phyloP scores from a whole-genome alignment of 2,113 vertebrate genomes.

The Oenanthe oenanthe region DNA sequence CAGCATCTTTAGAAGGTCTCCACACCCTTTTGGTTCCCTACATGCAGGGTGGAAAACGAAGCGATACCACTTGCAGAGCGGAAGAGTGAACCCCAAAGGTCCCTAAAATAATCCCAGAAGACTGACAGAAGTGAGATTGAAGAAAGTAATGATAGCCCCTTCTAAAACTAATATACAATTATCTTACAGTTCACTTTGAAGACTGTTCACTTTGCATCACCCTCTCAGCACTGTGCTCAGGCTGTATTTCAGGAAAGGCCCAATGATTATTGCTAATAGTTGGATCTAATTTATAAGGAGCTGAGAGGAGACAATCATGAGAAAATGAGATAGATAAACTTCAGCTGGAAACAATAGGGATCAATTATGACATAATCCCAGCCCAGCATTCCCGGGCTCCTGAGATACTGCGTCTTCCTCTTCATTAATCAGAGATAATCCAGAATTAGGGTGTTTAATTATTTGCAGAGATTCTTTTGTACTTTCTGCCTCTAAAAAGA shows the following conservation, averaged over 20 bases:
- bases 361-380: conserved; percentile 66
- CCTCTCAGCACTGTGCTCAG: not conserved
- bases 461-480: conserved; percentile 64
- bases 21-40: not conserved
- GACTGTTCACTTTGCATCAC: not conserved
- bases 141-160: not conserved
- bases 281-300: conserved; percentile 58
- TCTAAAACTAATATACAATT: not conserved
- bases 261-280: not conserved
- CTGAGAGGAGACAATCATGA: conserved; percentile 42
- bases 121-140: not conserved
- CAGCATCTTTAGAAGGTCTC: not conserved
- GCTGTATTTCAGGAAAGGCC: not conserved
- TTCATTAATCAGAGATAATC: conserved; percentile 69
- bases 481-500: conserved; percentile 48
- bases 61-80: not conserved
- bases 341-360: conserved; percentile 58
- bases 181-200: not conserved
- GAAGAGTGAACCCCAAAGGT: not conserved
- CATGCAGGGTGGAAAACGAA: not conserved
- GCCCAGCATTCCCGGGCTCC: conserved; percentile 17
- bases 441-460: conserved; percentile 66
- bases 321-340: conserved; percentile 66
- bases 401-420: conserved; percentile 24
- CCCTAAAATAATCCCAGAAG: not conserved